Conservation (phyloP, 2,888 invertebrate genomes). For the Ennomos quercinarius region DNA sequence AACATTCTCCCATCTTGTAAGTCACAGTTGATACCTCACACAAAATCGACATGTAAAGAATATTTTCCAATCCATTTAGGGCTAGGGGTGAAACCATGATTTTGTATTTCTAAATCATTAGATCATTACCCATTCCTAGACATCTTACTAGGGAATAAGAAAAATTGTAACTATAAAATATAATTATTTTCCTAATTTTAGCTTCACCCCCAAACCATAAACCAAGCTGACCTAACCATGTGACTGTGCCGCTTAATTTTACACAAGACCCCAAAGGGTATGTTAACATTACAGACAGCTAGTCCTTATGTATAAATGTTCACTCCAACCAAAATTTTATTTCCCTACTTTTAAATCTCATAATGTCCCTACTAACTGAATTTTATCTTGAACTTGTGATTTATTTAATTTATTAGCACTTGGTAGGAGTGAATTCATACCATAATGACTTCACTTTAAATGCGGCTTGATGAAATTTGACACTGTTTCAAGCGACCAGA, state of each 20-base stretch:
- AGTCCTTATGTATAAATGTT: constrained; percentile 28
- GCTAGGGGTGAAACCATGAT: constrained; percentile 43
- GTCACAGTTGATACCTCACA: constrained; percentile 64
- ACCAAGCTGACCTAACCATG: constrained; percentile 43
- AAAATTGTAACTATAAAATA: constrained; percentile 57
- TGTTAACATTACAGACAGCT: constrained; percentile 30
- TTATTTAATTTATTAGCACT: constrained; percentile 45
- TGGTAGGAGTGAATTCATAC: constrained; percentile 45
- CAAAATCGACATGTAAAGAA: constrained; percentile 38
- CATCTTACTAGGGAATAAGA: constrained; percentile 45
- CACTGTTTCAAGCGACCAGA: constrained; percentile 75
- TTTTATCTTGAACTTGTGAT: constrained; percentile 45
- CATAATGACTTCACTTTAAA: constrained; percentile 54
- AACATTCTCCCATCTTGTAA: constrained; percentile 67
- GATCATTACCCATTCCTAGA: constrained; percentile 27
- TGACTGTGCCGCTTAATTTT: constrained; percentile 60
- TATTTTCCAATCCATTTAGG: constrained; percentile 42
- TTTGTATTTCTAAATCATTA: constrained; percentile 24
- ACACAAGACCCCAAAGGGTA: constrained; percentile 41
- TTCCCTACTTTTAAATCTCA: constrained; percentile 38
- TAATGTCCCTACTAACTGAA: constrained; percentile 39
- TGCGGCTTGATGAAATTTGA: constrained; percentile 66
- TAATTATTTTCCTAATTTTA: constrained; percentile 45
- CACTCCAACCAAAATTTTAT: constrained; percentile 32
- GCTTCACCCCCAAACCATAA: constrained; percentile 46